A percentile compares a stretch with the other conserved stretches of the same genome.
phyloP scores from a whole-genome alignment of 2,797 vertebrate genomes.

The Fratercula arctica region DNA sequence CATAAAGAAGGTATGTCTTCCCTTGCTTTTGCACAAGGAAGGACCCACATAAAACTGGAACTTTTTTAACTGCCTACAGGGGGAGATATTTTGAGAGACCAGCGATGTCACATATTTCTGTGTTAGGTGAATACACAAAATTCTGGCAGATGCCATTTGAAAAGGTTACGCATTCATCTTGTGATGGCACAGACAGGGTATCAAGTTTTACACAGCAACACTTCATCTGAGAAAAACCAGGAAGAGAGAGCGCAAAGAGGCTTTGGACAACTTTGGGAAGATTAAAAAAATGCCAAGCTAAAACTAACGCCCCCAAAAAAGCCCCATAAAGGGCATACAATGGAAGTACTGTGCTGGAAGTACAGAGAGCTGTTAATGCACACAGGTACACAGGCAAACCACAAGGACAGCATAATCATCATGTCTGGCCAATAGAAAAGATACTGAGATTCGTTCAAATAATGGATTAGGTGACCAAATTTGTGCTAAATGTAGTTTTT shows the following conservation, averaged over 20 bases:
- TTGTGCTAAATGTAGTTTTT: not conserved
- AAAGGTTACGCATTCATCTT: conserved; percentile 26
- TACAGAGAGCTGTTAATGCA: not conserved
- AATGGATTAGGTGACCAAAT: not conserved
- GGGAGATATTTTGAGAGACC: not conserved
- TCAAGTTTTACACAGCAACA: not conserved
- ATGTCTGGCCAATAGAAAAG: not conserved
- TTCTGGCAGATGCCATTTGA: not conserved
- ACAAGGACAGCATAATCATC: not conserved
- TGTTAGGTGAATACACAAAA: not conserved
- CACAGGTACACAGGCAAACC: not conserved
- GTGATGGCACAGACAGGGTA: not conserved
- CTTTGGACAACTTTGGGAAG: not conserved
- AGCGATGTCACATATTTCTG: not conserved
- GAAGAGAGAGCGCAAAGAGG: not conserved
- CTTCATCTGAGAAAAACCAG: not conserved
- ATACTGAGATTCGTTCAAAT: not conserved
- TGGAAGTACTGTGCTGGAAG: not conserved
- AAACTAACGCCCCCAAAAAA: not conserved
- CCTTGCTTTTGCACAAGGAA: not conserved
- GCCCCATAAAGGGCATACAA: not conserved
- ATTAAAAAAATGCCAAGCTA: not conserved
- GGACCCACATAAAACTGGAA: not conserved
- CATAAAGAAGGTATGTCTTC: accelerated
- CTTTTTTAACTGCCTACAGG: not conserved